A percentile compares a stretch with the other conserved stretches of the same genome.
phyloP scores from a whole-genome alignment of 2,888 invertebrate genomes.

The Clistopyga incitator region DNA sequence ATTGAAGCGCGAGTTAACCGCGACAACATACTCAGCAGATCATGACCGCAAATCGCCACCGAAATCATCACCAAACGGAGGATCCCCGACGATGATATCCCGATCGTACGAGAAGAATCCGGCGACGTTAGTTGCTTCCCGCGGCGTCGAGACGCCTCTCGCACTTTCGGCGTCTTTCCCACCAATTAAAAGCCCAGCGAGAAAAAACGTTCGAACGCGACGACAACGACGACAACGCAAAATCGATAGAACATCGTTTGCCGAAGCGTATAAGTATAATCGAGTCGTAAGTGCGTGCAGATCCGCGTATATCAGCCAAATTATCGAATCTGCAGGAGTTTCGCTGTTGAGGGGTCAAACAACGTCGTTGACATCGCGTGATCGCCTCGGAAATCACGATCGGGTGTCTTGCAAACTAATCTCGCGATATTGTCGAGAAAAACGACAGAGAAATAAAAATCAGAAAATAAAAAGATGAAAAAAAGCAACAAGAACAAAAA shows the following conservation, averaged over 20 bases:
- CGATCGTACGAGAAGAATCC: slow-evolving; percentile 34
- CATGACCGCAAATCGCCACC: slow-evolving; percentile 79
- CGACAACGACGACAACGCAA: slow-evolving; percentile 5
- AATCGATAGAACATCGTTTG: slow-evolving; percentile 12
- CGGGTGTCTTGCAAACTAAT: slow-evolving; percentile 15
- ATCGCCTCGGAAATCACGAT: slow-evolving; percentile 26
- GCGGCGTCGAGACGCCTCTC: slow-evolving; percentile 9
- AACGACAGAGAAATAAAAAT: slow-evolving; percentile 39
- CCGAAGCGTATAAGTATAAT: slow-evolving; percentile 21
- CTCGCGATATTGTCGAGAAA: slow-evolving; percentile 73
- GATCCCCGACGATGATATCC: slow-evolving; percentile 68
- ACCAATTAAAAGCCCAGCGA: slow-evolving; percentile 3
- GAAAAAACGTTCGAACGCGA: background rate
- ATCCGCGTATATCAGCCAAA: slow-evolving; percentile 50
- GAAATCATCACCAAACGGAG: slow-evolving; percentile 71
- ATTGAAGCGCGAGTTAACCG: slow-evolving; percentile 80
- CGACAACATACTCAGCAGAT: slow-evolving; percentile 77
- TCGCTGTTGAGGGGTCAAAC: slow-evolving; percentile 33
- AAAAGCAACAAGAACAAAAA: slow-evolving; percentile 25
- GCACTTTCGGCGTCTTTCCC: slow-evolving; percentile 11
- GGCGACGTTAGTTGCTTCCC: slow-evolving; percentile 36
- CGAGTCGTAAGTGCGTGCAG: slow-evolving; percentile 27
- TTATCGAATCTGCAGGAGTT: slow-evolving; percentile 37
- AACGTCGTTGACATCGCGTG: slow-evolving; percentile 47
- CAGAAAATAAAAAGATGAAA: slow-evolving; percentile 29